Evolutionary conservation across 2,888 invertebrate genomes (phyloP), one percentile per base, ranked within the genome.

Genomic region (Eurois occulta): DNA sequence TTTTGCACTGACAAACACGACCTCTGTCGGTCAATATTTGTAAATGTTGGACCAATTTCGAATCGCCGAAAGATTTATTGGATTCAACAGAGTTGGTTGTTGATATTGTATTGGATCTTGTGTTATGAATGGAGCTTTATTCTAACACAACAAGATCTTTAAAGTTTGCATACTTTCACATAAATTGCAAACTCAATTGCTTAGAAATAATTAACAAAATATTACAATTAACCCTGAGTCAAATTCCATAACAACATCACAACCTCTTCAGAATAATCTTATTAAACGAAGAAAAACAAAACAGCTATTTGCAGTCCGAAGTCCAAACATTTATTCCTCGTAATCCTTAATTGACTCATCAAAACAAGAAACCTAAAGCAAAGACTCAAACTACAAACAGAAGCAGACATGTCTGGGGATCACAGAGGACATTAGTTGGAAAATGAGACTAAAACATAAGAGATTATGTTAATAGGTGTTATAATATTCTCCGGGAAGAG

Each of bases 391-490:
- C 67, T 71, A 78, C 76, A 77, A 71, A 80, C 72, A 77, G 73
- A 75, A 68, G n/a, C 58, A 80, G 75, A 81, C 78, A 64, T 71
- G 83, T 82, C 86, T 85, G 62, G 80, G 64, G 80, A 87, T 89
- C 81, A 86, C 83, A 80, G 78, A 85, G 78, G 78, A 86, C 86
- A 89, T 91, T 89, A 88, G 81, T 87, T 85, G 78, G 84, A 80
- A 90, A 92, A 90, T 90, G 88, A 89, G 89, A 88, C 89, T 90
- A 89, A 91, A 91, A 91, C 89, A 88, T 89, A 86, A 86, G 78
- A 88, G 88, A 91, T 92, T 93, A 93, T 92, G 92, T 90, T 92
- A 93, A 93, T 93, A 91, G 87, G 86, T 86, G 90, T 92, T 92
- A 91, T 91, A 89, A 91, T 91, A 90, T 89, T 88, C 86, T 83